Base-by-base conservation (phyloP, 35 echinoderm and acorn worm species). In the Apostichopus parvimensis region DNA sequence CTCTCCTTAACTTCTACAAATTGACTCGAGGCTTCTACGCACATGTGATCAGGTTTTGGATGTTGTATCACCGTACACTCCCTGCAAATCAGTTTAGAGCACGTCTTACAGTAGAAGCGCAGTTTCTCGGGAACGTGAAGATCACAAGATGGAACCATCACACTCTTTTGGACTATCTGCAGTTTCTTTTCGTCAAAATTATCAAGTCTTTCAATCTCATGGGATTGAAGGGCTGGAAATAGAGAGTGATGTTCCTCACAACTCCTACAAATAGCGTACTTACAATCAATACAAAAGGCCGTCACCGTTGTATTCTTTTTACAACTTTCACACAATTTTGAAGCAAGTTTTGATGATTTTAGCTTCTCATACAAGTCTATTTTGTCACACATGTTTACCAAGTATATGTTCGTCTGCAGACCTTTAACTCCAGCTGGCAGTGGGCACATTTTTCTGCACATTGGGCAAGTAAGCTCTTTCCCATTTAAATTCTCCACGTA, bases 11-110 rank as follows among this genome's bases (percentile, higher is more conserved):
- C 34, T 1, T 75, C 71, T 52, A 73, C 15, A 57, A 90, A 34
- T 21, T 90, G 70, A 57, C 26, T 75, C 21, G 88, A 34, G 10
- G 25, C 88, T 77, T 90, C 88, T 0, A 90, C 88, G 11, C 13
- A 90, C 57, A 76, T 4, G 62, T 92, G 91, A 12, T 73, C 80
- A n/a, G 91, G 91, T 75, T 85, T 83, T 15, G 57, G 24, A 80
- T 91, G 93, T 53, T 94, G 90, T 12, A 94, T 14, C 6, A 94
- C 81, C 1, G 89, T 92, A 53, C 93, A 94, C 18, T 94, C 93
- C 1, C 65, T 62, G 56, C 93, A 94, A 68, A 94, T 94, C 24
- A 91, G 62, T 18, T 91, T 84, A 14, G 61, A 61, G 64, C 93
- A 94, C 6, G 89, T 94, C 53, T 77, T 65, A 72, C 93, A 94